phyloP scores from a whole-genome alignment of 2,888 invertebrate species.

The Leptothorax acervorum region DNA sequence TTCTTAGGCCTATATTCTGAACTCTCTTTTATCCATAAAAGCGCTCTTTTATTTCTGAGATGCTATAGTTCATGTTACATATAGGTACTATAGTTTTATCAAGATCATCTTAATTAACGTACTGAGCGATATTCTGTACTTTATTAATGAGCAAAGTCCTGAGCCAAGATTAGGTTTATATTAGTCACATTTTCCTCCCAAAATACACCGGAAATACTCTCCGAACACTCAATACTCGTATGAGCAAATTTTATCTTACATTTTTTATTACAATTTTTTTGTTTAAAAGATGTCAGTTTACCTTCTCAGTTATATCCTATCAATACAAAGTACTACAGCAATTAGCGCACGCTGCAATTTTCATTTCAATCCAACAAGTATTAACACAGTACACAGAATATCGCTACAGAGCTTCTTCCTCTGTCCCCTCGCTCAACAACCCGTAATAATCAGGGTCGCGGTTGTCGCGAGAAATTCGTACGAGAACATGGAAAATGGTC shows the following conservation, averaged over 20 bases:
- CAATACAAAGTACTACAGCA: not conserved
- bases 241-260: not conserved
- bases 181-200: not conserved
- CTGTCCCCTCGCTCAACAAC: not conserved
- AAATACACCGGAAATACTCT: not conserved
- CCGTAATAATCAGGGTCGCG: not conserved
- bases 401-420: not conserved
- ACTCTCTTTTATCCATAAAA: no score
- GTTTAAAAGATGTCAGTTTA: no score
- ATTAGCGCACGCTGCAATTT: not conserved
- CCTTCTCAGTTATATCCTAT: not conserved
- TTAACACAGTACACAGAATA: not conserved
- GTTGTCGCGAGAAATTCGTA: constrained; percentile 32
- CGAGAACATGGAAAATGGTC: constrained; percentile 33
- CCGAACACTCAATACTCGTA: not conserved
- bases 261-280: not conserved
- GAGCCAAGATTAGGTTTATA: constrained; percentile 10
- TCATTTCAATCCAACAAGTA: not conserved
- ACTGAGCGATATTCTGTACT: not conserved
- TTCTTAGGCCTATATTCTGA: not conserved
- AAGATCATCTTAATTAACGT: not conserved
- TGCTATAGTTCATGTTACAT: no score
- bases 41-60: no score
- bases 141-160: not conserved
- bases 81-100: not conserved